Conservation (phyloP, 2,888 invertebrate genomes). For the Balanococcus diminutus region DNA sequence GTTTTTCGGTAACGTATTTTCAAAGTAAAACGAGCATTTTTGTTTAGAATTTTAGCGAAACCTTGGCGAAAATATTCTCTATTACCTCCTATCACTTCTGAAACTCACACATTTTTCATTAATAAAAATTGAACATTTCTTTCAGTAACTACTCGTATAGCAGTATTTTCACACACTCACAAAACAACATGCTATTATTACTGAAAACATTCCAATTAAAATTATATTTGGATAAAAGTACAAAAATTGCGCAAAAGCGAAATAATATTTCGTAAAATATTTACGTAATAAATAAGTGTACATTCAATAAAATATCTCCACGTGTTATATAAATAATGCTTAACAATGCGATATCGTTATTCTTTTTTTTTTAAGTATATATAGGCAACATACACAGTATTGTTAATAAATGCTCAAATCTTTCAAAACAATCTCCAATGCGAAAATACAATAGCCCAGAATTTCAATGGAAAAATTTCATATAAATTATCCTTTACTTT, state of each 20-base stretch:
- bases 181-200: neutral
- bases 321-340: slow-evolving; percentile 39
- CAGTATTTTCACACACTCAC: too few relatives aligned
- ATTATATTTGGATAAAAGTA: slow-evolving; percentile 28
- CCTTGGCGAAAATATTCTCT: too few relatives aligned
- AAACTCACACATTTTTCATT: too few relatives aligned
- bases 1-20: too few relatives aligned
- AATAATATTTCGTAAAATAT: slow-evolving; percentile 45
- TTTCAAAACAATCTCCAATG: neutral
- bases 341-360: slow-evolving; percentile 23
- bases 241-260: slow-evolving; percentile 36
- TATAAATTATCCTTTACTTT: slow-evolving; percentile 74
- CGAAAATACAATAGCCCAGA: neutral
- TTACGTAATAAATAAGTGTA: slow-evolving; percentile 40
- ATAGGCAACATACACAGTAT: slow-evolving; percentile 39
- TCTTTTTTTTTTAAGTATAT: neutral
- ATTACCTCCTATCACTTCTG: too few relatives aligned
- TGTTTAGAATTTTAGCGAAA: too few relatives aligned
- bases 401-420: slow-evolving; percentile 52
- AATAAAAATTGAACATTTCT: too few relatives aligned
- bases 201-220: slow-evolving; percentile 21
- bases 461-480: neutral
- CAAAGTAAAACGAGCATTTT: too few relatives aligned
- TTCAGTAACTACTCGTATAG: too few relatives aligned
- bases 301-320: slow-evolving; percentile 39